Conservation (phyloP, 2,888 invertebrate species). For the Sylvicola cinctus region DNA sequence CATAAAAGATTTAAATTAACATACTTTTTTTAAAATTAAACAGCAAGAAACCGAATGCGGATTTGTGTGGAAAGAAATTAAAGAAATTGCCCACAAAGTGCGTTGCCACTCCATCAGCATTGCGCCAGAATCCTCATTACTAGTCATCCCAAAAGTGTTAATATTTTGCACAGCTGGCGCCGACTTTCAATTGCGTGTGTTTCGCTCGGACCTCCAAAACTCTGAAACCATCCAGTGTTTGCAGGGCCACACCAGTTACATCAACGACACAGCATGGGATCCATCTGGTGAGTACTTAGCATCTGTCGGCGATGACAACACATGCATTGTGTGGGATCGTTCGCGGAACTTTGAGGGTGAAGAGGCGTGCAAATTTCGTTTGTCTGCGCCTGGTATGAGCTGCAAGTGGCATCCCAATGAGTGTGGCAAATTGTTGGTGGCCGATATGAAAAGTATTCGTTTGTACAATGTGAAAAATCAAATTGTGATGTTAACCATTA, state of each 20-base stretch:
- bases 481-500: constrained; percentile 41
- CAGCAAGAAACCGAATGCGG: constrained; percentile 30
- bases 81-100: constrained; percentile 32
- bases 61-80: constrained; percentile 30
- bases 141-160: constrained; percentile 31
- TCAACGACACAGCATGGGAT: constrained; percentile 49
- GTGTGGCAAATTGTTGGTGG: constrained; percentile 46
- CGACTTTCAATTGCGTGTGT: constrained; percentile 33
- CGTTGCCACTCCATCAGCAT: constrained; percentile 34
- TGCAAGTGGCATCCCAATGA: constrained; percentile 51
- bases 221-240: constrained; percentile 22
- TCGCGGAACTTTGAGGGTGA: constrained; percentile 24
- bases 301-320: constrained; percentile 57
- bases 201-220: constrained; percentile 31
- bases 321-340: constrained; percentile 44
- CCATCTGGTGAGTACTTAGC: constrained; percentile 44
- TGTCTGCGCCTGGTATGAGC: constrained; percentile 43
- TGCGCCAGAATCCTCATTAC: constrained; percentile 39
- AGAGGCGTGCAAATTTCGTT: constrained; percentile 29
- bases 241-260: constrained; percentile 42
- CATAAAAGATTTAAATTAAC: constrained; percentile 1
- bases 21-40: not conserved
- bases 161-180: constrained; percentile 28
- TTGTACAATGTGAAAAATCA: constrained; percentile 49
- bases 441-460: constrained; percentile 52